Conservation (phyloP, 2,888 invertebrate genomes). For the Lasioglossum calceatum region DNA sequence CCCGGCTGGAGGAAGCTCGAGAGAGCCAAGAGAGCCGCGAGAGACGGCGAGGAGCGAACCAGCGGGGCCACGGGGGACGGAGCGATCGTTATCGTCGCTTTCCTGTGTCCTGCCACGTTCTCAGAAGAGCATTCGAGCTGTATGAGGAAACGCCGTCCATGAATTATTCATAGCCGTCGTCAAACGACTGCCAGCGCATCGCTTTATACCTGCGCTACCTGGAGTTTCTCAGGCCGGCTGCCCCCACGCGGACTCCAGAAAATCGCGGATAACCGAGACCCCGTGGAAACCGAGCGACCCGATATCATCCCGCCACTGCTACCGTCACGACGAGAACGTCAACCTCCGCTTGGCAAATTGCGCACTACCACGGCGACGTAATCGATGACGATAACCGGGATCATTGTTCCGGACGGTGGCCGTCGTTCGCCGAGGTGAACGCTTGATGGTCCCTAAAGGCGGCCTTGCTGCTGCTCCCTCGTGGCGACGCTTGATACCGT, state of each 20-base stretch:
- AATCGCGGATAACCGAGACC: constrained; percentile 27
- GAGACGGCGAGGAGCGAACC: constrained; percentile 32
- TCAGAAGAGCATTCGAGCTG: constrained; percentile 82
- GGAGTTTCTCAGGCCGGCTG: constrained; percentile 18
- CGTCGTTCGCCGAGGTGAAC: neutral
- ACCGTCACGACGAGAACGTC: constrained; percentile 13
- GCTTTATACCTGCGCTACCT: constrained; percentile 54
- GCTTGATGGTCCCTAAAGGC: neutral
- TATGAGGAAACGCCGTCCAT: constrained; percentile 78
- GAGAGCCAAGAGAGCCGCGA: neutral
- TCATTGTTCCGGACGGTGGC: neutral
- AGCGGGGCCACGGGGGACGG: constrained; percentile 22
- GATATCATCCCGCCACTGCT: neutral
- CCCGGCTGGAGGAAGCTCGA: neutral
- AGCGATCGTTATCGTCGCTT: constrained; percentile 80
- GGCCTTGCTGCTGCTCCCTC: neutral
- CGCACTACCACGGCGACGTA: neutral
- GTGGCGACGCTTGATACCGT: neutral
- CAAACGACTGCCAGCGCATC: constrained; percentile 77
- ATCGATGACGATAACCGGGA: constrained; percentile 15
- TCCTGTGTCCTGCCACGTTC: constrained; percentile 84
- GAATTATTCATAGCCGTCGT: constrained; percentile 59
- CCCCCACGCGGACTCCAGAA: constrained; percentile 37
- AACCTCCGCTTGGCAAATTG: constrained; percentile 19
- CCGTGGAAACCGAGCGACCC: constrained; percentile 10